Conservation (phyloP, 2,888 invertebrate genomes). For the Folsomia candida region DNA sequence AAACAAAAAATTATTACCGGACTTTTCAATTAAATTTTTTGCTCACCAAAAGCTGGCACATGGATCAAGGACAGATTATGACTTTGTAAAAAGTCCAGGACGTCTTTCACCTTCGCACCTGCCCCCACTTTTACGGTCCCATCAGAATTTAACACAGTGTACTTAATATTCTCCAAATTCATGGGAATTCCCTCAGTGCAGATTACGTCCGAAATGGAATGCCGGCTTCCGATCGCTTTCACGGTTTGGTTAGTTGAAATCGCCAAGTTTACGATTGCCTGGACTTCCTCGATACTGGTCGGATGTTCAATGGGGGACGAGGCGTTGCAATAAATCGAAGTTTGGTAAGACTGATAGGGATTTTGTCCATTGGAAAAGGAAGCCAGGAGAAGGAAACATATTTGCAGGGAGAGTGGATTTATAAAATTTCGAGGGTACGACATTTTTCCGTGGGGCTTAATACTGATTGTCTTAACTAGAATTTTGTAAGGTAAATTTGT, state of each 20-base stretch:
- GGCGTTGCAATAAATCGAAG: background rate
- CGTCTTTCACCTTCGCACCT: background rate
- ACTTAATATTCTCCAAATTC: background rate
- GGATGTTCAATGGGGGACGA: background rate
- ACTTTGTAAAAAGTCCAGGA: background rate
- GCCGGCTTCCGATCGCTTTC: slow-evolving; percentile 14
- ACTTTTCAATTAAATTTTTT: slow-evolving; percentile 1
- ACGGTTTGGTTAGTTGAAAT: background rate
- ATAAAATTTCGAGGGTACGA: too few species aligned
- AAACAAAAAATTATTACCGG: too few species aligned
- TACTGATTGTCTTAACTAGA: too few species aligned
- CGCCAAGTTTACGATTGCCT: background rate
- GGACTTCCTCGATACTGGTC: background rate
- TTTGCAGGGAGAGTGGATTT: too few species aligned
- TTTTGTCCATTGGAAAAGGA: too few species aligned
- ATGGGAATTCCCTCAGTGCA: slow-evolving; percentile 19
- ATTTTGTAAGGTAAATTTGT: too few species aligned
- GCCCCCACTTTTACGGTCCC: slow-evolving; percentile 6
- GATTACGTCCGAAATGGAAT: slow-evolving; percentile 12
- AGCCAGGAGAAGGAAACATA: too few species aligned
- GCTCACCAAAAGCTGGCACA: background rate
- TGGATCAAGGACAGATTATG: background rate
- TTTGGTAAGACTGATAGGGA: too few species aligned
- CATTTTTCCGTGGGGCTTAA: too few species aligned
- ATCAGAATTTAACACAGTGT: background rate